A percentile compares a stretch with the other conserved stretches of the same genome.
Evolutionary conservation across 1,140 invertebrate genomes (phyloP).

Genomic region (Nylanderia fulva): DNA sequence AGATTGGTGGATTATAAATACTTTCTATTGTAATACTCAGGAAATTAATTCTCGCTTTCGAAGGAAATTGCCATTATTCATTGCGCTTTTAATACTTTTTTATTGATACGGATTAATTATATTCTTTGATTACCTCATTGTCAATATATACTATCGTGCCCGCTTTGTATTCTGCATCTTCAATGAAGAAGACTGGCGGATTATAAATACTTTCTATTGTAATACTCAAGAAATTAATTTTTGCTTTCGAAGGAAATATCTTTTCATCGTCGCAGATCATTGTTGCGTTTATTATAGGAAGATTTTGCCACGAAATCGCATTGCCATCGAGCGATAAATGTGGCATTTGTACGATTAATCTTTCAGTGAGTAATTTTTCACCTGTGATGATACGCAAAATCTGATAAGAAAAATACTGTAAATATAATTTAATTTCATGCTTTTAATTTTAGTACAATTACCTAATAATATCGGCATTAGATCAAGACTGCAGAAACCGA

Average conservation of each 20-base stretch:
- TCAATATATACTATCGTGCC: slow-evolving; percentile 68
- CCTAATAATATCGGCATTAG: slow-evolving; percentile 74
- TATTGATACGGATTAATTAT: no score
- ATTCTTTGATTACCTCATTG: slow-evolving; percentile 49
- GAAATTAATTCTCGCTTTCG: slow-evolving; percentile 64
- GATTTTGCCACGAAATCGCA: slow-evolving; percentile 73
- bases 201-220: slow-evolving; percentile 79
- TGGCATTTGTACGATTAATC: slow-evolving; percentile 71
- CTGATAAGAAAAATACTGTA: background rate
- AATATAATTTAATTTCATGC: background rate
- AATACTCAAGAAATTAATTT: slow-evolving; percentile 71
- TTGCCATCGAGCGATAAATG: slow-evolving; percentile 50
- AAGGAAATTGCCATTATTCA: slow-evolving; percentile 24
- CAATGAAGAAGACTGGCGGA: slow-evolving; percentile 61
- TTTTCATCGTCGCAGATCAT: slow-evolving; percentile 3
- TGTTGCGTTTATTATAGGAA: slow-evolving; percentile 67
- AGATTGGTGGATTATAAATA: slow-evolving; percentile 73
- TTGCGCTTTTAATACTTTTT: no score
- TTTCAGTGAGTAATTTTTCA: slow-evolving; percentile 64
- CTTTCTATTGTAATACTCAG: slow-evolving; percentile 76
- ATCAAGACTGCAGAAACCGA: slow-evolving; percentile 77
- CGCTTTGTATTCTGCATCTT: slow-evolving; percentile 68
- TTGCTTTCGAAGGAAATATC: slow-evolving; percentile 40
- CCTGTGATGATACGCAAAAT: slow-evolving; percentile 60
- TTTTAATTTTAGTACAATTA: slow-evolving; percentile 21